Conservation (phyloP, 2,797 vertebrate species). For the Chloroceryle amazona region DNA sequence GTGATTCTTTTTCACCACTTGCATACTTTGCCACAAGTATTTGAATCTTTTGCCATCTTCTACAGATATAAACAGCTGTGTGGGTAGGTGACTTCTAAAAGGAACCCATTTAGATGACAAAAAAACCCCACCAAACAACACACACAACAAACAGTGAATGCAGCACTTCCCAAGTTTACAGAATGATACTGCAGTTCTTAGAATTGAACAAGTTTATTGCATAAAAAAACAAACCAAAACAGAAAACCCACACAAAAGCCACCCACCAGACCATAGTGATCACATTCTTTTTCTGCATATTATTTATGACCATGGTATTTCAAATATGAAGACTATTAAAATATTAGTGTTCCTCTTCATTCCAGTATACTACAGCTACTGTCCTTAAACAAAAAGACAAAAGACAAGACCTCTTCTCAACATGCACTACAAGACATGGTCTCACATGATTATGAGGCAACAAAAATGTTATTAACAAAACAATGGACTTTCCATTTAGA, state of each 20-base stretch:
- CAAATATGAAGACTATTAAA: neutral
- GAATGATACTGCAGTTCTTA: neutral
- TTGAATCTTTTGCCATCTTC: neutral
- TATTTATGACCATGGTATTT: neutral
- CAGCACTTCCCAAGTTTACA: neutral
- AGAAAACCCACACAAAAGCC: too few relatives aligned
- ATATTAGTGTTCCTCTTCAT: neutral
- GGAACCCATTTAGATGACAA: neutral
- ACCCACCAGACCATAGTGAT: neutral
- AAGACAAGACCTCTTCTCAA: neutral
- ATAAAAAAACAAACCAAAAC: neutral
- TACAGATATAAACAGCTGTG: neutral
- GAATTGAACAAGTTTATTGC: neutral
- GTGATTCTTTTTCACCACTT: neutral
- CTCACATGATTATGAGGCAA: neutral
- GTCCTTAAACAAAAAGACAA: too few relatives aligned
- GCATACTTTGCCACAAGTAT: neutral
- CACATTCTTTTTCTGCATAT: rapidly evolving
- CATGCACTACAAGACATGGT: neutral
- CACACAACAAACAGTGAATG: rapidly evolving
- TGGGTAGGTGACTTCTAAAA: neutral
- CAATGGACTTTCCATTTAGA: neutral
- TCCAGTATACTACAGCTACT: neutral
- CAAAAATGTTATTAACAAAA: neutral
- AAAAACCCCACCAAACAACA: neutral